phyloP scores from a whole-genome alignment of 1,140 invertebrate species.

The Papilio machaon region DNA sequence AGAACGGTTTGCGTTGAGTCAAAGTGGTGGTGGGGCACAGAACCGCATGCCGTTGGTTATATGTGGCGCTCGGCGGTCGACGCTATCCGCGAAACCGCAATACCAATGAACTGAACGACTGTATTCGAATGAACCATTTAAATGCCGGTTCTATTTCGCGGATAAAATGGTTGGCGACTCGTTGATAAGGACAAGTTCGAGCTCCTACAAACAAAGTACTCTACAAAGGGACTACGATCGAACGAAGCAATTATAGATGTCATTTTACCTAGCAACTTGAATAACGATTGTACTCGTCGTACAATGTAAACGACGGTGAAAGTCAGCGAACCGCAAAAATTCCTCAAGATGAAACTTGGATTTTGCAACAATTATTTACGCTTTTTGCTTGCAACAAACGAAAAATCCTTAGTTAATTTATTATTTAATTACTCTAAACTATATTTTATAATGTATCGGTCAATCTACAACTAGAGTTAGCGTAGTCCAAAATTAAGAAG shows the following conservation, averaged over 20 bases:
- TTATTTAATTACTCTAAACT: neutral
- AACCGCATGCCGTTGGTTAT: slow-evolving; percentile 64
- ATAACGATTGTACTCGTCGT: slow-evolving; percentile 3
- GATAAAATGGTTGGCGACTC: slow-evolving; percentile 32
- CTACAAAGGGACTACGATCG: slow-evolving; percentile 58
- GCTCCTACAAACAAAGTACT: slow-evolving; percentile 51
- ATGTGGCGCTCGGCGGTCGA: slow-evolving; percentile 47
- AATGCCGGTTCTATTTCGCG: slow-evolving; percentile 1
- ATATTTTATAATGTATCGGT: neutral
- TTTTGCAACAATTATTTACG: neutral
- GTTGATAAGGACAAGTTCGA: slow-evolving; percentile 59
- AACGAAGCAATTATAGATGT: slow-evolving; percentile 36
- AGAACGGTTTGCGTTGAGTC: slow-evolving; percentile 49
- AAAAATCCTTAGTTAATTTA: neutral
- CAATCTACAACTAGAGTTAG: neutral
- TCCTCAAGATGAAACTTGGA: neutral
- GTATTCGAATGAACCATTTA: slow-evolving; percentile 21
- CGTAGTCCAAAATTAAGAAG: no score
- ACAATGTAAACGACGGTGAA: slow-evolving; percentile 48
- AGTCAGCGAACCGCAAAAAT: slow-evolving; percentile 26
- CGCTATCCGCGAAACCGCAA: slow-evolving; percentile 40
- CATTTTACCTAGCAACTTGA: slow-evolving; percentile 41
- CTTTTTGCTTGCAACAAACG: neutral
- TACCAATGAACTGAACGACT: slow-evolving; percentile 40
- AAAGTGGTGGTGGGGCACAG: slow-evolving; percentile 48